Base-by-base conservation (phyloP, 2,888 invertebrate species). In the Diadegma fenestrale region DNA sequence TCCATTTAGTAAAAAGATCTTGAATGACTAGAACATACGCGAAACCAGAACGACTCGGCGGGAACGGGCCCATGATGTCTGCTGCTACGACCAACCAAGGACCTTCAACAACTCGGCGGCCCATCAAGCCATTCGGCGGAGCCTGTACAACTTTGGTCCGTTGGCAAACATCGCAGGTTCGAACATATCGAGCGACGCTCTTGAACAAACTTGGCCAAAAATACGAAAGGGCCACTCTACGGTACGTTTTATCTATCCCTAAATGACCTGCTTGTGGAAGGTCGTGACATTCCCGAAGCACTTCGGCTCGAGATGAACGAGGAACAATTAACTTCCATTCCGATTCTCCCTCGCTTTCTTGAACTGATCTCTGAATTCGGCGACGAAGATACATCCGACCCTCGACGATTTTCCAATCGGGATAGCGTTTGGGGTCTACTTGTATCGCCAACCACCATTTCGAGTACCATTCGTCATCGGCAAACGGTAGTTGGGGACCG, bases 51-150 rank as follows among this genome's bases (percentile, higher is more conserved):
- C 51, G 48, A 51, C 88, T 84, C 0, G 51, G 63, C 4, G 88
- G 86, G 1, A 88, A 43, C 0, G 88, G 89, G n/a, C 90, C 90
- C 88, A 89, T 89, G 0, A 90, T 75, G 54, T 88, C 88, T 0
- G 87, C 81, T 0, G 87, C 87, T 0, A 90, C 68, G 3, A 88
- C 80, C 1, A 76, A 51, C 89, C 89, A 90, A 1, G 86, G 86
- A 26, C 66, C 61, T 26, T 78, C 72, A 1, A 83, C 54, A 0
- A 78, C 41, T 37, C 86, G 19, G 12, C 77, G 45, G 0, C 84
- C 81, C 82, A 84, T 78, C 0, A 86, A 45, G 0, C 87, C 84
- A 0, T 54, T 37, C 0, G 84, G 80, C 0, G 51, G 43, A 1
- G 6, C 3, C 12, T 84, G 80, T 7, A 61, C 61, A 2, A 82